phyloP scores from a whole-genome alignment of 1,140 invertebrate species.

The Caenorhabditis tropicalis region DNA sequence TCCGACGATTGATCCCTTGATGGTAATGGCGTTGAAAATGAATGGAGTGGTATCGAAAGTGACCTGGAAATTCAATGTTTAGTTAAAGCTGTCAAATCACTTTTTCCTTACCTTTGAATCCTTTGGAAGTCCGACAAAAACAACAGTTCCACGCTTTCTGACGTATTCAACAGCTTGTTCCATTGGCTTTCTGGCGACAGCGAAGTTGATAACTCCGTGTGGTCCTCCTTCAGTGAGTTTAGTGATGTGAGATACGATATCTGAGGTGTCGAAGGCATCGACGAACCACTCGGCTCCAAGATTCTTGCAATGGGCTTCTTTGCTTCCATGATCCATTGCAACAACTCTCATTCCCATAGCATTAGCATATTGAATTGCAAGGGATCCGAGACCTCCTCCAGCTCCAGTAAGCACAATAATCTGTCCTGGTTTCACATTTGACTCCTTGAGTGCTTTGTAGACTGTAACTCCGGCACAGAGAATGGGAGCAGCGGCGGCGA shows the following conservation, averaged over 20 bases:
- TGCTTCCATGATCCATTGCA: constrained; percentile 51
- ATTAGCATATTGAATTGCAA: constrained; percentile 59
- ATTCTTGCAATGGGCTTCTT: constrained; percentile 53
- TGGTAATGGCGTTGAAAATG: constrained; percentile 51
- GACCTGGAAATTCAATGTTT: background rate
- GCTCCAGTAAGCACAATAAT: constrained; percentile 56
- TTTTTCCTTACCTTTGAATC: constrained; percentile 7
- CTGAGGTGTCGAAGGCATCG: background rate
- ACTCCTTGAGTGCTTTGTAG: constrained; percentile 55
- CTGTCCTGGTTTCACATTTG: constrained; percentile 52
- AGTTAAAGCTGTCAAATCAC: background rate
- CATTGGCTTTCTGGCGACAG: constrained; percentile 52
- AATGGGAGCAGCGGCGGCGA: constrained; percentile 53
- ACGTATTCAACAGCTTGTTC: constrained; percentile 53
- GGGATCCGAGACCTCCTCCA: constrained; percentile 57
- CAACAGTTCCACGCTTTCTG: constrained; percentile 54
- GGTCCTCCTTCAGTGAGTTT: constrained; percentile 54
- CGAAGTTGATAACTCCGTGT: constrained; percentile 56
- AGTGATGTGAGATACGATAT: constrained; percentile 9
- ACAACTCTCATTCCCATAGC: constrained; percentile 58
- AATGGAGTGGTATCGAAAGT: constrained; percentile 38
- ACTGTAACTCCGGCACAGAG: constrained; percentile 59
- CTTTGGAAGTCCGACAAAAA: constrained; percentile 57
- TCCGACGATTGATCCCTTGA: constrained; percentile 53
- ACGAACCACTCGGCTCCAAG: constrained; percentile 58